Conservation (phyloP, 2,888 invertebrate species). For the Parascotia fuliginaria region DNA sequence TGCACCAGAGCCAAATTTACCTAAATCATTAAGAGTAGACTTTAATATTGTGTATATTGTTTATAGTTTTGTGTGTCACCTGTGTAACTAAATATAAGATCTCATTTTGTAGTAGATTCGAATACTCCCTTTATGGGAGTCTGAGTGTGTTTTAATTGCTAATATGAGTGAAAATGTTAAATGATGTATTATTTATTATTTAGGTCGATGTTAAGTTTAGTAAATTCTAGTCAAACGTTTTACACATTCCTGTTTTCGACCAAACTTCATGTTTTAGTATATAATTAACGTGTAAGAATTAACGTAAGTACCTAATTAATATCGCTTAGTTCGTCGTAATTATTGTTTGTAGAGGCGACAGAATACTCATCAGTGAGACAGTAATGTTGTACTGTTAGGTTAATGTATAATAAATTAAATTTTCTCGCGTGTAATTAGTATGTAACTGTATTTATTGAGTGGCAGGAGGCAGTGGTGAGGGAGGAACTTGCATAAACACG, state of each 20-base stretch:
- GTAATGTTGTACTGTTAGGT: constrained; percentile 28
- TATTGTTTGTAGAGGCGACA: constrained; percentile 16
- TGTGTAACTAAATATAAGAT: constrained; percentile 61
- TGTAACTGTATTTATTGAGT: constrained; percentile 49
- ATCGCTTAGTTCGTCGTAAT: constrained; percentile 37
- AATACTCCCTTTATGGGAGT: constrained; percentile 48
- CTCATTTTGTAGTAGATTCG: constrained; percentile 72
- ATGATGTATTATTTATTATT: constrained; percentile 81
- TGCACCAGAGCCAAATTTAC: constrained; percentile 12
- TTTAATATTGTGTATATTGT: constrained; percentile 35
- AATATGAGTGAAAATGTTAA: constrained; percentile 70
- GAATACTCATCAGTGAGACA: constrained; percentile 39
- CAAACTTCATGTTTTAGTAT: constrained; percentile 75
- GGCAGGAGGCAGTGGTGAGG: constrained; percentile 35
- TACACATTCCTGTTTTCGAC: constrained; percentile 85
- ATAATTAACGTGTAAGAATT: constrained; percentile 39
- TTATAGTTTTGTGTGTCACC: constrained; percentile 59
- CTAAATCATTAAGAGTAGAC: constrained; percentile 18
- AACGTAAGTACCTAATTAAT: constrained; percentile 44
- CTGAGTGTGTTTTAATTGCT: constrained; percentile 44
- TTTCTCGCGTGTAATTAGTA: constrained; percentile 51
- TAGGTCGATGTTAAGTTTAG: constrained; percentile 83
- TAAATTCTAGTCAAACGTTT: constrained; percentile 86
- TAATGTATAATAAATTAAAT: constrained; percentile 46
- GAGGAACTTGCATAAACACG: constrained; percentile 35